Evolutionary conservation across 2,797 vertebrate genomes (phyloP), one percentile per base, ranked within the genome.

Genomic region (Hippoglossus hippoglossus): DNA sequence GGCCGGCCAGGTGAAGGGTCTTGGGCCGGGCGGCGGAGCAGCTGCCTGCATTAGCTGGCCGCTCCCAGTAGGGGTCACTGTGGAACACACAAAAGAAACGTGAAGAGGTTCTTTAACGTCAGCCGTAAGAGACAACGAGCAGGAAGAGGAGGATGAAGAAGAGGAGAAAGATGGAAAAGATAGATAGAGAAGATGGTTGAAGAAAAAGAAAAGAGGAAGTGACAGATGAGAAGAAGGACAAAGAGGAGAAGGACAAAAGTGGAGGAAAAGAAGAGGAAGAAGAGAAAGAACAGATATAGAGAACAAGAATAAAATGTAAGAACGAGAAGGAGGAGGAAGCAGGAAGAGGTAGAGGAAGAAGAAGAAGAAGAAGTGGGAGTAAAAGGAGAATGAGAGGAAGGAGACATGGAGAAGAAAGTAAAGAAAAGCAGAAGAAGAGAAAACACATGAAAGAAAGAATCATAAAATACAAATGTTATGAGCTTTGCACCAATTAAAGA

Each of bases 11-110:
- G 93, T 95, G 94, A 82, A 95, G 94, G 67, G 94, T 95, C 94
- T 95, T 95, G 92, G 94, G 94, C 90, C 94, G 94, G 88, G 93
- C 68, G 87, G 93, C 93, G 78, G 94, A 93, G 90, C 94, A 95
- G 91, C 93, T 93, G 92, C 94, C 94, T 81, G 94, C 91, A 90
- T 94, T 94, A 91, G 93, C 89, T 49, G 94, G 92, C 85, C 94
- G 94, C 93, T 95, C 94, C 94, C 94, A 95, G 94, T 95, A 95
- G 85, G 94, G 93, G 89, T 95, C 94, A 89, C 94, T 95, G 94
- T 93, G 91, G 82, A 87, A 91, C 85, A 92, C 81, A 91, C 81
- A 88, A 54, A 80, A 19, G 68, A 80, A 82, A 93, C 60, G 91
- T 93, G 91, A 83, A 83, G 81, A 89, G 68, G 73, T 62, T 81